Percentiles rank a stretch among this genome's conserved stretches.
phyloP scores from a whole-genome alignment of 2,888 invertebrate genomes.

The Xestia sexstrigata region DNA sequence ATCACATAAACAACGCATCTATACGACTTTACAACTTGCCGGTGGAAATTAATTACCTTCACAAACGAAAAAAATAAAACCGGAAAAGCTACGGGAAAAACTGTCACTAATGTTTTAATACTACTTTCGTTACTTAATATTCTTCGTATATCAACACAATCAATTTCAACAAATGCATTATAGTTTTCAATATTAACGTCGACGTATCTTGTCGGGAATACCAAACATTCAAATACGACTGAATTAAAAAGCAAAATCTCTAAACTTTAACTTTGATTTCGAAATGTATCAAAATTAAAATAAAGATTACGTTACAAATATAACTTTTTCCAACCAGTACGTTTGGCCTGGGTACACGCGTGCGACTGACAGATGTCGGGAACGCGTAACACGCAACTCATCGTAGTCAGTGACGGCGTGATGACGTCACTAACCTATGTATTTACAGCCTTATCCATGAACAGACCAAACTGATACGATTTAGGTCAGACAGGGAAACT shows the following conservation, averaged over 20 bases:
- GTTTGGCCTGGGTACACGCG: conserved; percentile 72
- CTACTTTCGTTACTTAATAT: not conserved
- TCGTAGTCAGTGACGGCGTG: conserved; percentile 76
- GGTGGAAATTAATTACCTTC: conserved; percentile 16
- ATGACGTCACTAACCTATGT: conserved; percentile 79
- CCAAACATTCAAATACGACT: not conserved
- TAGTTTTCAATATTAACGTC: conserved; percentile 13
- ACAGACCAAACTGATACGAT: conserved; percentile 53
- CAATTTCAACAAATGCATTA: not conserved
- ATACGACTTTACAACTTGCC: conserved; percentile 7
- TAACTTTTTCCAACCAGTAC: conserved; percentile 63
- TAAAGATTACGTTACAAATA: conserved; percentile 15
- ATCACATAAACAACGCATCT: conserved; percentile 19
- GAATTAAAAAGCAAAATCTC: conserved; percentile 2
- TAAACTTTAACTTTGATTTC: not conserved
- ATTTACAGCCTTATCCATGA: conserved; percentile 69
- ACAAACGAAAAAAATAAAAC: not conserved
- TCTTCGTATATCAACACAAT: conserved; percentile 22
- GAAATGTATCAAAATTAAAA: conserved; percentile 23
- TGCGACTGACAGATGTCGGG: conserved; percentile 73
- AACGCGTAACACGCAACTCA: conserved; percentile 76
- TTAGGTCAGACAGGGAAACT: conserved; percentile 62
- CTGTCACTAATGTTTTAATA: conserved; percentile 12
- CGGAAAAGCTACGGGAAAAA: conserved; percentile 1
- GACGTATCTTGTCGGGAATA: conserved; percentile 4